phyloP scores from a whole-genome alignment of 2,888 invertebrate species.

The Xestoiulus laeticollis region DNA sequence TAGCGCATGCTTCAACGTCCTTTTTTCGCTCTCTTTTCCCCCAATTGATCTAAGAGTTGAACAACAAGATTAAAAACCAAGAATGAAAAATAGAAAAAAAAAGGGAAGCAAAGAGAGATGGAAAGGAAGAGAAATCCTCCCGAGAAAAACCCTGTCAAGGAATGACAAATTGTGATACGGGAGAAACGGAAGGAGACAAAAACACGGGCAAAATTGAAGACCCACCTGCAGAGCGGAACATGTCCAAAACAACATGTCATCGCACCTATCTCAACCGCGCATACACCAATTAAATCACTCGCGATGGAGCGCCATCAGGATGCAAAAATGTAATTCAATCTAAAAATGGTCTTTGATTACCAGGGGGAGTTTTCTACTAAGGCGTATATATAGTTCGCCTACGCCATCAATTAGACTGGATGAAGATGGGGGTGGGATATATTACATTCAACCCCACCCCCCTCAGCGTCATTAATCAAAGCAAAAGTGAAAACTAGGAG shows the following conservation, averaged over 20 bases:
- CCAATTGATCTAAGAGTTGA: constrained; percentile 34
- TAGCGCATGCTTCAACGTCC: constrained; percentile 32
- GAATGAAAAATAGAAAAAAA: constrained; percentile 45
- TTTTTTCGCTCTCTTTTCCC: constrained; percentile 43
- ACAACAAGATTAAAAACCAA: constrained; percentile 45
- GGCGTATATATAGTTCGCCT: neutral
- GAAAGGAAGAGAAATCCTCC: neutral
- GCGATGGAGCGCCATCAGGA: neutral
- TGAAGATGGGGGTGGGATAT: neutral
- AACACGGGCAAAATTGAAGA: neutral
- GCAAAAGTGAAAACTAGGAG: constrained; percentile 27
- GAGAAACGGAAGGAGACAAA: constrained; percentile 1
- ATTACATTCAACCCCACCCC: neutral
- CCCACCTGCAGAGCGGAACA: neutral
- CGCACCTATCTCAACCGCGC: neutral
- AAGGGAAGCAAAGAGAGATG: constrained; percentile 27
- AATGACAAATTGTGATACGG: neutral
- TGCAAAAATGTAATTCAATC: constrained; percentile 41
- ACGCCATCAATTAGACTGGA: constrained; percentile 28
- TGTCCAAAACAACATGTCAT: constrained; percentile 28
- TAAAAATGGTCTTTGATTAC: constrained; percentile 39
- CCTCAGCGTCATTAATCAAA: constrained; percentile 23
- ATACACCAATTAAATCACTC: neutral
- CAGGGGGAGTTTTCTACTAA: neutral
- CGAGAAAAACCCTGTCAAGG: constrained; percentile 24